Evolutionary conservation across 2,113 vertebrate species (phyloP), one percentile per base, ranked within the genome.

Genomic region (Tyrannus savana): DNA sequence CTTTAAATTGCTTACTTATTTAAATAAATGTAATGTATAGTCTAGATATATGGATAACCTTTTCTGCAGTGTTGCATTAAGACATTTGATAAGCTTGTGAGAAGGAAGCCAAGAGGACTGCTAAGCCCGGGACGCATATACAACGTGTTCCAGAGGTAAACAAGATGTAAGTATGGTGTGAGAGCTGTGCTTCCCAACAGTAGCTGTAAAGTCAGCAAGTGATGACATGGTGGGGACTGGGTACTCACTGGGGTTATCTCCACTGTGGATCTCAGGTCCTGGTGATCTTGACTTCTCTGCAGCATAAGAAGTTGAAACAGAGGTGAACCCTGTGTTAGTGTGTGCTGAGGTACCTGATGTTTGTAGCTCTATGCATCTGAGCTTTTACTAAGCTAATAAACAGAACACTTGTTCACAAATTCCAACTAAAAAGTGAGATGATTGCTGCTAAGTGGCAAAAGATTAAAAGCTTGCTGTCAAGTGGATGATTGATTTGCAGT

Each of bases 351-450:
- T 90, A 74, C 83, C 72, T 80, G 66, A 30, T 93, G 49, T 94
- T 81, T 81, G 73, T 77, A 90, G 80, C 52, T 84, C 64, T 84
- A 25, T 80, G 88, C 82, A 46, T 95, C 44, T 71, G 64, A 86
- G 80, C 56, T 72, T 87, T 90, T 78, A 37, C 69, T 47, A 87
- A 93, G 60, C 39, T 68, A 93, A 93, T 95, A 94, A 96, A 97
- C 35, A 33, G 53, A 82, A n/a, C 53, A 52, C 39, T 89, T 91
- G 87, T 89, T 94, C 58, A 62, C n/a, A 69, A 89, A 68, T 87
- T 46, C 33, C 39, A 74, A 93, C 68, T 84, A 69, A 84, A 69
- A 90, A 67, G 28, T 50, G 39, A 88, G 47, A 46, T 87, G 53
- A 42, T 93, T 95, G 66, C 50, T 75, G 62, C 4, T 73, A 44